Evolutionary conservation across 2,113 vertebrate species (phyloP).

Genomic region (Corvus hawaiiensis): DNA sequence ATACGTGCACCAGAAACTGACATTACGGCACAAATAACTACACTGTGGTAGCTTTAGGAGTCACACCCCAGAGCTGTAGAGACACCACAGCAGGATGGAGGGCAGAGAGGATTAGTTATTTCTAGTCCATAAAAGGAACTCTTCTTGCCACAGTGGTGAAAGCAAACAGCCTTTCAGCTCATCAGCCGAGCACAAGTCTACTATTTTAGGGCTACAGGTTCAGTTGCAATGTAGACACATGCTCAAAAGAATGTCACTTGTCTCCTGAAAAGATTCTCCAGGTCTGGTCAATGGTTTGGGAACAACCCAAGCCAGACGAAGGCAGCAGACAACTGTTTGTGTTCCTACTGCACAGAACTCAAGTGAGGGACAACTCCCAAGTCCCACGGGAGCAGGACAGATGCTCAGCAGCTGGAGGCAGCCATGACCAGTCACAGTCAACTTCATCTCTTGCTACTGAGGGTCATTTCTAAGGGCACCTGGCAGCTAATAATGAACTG

Average conservation of each 20-base stretch:
- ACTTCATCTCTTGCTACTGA: accelerated
- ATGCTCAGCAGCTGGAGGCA: not conserved
- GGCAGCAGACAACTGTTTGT: not conserved
- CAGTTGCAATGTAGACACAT: not conserved
- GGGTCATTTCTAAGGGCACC: not conserved
- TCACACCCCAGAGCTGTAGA: not conserved
- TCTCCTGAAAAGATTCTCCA: not conserved
- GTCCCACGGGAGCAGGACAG: accelerated
- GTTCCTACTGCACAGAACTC: not conserved
- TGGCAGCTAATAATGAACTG: not conserved
- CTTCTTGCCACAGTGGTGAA: not conserved
- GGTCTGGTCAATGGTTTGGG: not conserved
- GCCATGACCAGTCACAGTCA: not conserved
- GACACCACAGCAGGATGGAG: not conserved
- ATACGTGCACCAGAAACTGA: not conserved
- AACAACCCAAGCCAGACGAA: not conserved
- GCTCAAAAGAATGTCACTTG: not conserved
- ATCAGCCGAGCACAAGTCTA: not conserved
- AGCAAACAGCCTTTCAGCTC: not conserved
- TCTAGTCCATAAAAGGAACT: not conserved
- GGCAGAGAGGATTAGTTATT: not conserved
- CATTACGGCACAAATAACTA: not conserved
- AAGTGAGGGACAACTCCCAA: not conserved
- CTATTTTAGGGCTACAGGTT: not conserved
- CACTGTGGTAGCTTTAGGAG: not conserved